phyloP scores from a whole-genome alignment of 2,888 invertebrate species.

The Aromia moschata region DNA sequence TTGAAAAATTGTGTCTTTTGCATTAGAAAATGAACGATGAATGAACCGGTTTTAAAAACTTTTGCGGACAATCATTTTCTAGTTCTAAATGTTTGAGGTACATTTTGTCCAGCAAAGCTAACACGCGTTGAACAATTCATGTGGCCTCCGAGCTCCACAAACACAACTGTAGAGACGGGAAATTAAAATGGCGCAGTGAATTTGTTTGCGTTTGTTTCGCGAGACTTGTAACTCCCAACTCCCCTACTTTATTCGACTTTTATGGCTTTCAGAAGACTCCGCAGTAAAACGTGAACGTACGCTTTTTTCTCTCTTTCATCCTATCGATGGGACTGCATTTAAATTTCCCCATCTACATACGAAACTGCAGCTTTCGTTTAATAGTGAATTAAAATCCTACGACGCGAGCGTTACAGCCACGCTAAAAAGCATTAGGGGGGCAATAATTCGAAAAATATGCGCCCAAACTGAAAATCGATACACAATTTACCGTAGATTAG shows the following conservation, averaged over 20 bases:
- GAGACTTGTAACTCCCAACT: constrained; percentile 30
- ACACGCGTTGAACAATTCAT: neutral
- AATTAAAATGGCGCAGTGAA: constrained; percentile 21
- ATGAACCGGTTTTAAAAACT: too few relatives aligned
- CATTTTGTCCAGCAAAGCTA: too few relatives aligned
- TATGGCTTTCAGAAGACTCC: constrained; percentile 19
- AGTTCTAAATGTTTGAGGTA: too few relatives aligned
- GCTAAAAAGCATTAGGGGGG: constrained; percentile 15
- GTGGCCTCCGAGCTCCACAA: constrained; percentile 2
- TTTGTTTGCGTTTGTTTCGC: constrained; percentile 39
- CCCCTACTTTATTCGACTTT: constrained; percentile 34
- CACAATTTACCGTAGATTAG: constrained; percentile 47
- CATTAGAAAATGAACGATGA: too few relatives aligned
- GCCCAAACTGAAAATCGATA: constrained; percentile 40
- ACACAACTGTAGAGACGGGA: constrained; percentile 10
- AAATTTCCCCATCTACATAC: constrained; percentile 7
- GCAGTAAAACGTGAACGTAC: constrained; percentile 11
- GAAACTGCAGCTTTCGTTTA: constrained; percentile 8
- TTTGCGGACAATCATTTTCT: too few relatives aligned
- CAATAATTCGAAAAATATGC: constrained; percentile 23
- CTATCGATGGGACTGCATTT: constrained; percentile 3
- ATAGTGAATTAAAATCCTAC: constrained; percentile 18
- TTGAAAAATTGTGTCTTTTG: too few relatives aligned
- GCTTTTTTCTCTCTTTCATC: neutral
- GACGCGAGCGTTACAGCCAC: constrained; percentile 20